Base-by-base conservation (phyloP, 2,797 vertebrate species). In the Protonibea diacanthus region DNA sequence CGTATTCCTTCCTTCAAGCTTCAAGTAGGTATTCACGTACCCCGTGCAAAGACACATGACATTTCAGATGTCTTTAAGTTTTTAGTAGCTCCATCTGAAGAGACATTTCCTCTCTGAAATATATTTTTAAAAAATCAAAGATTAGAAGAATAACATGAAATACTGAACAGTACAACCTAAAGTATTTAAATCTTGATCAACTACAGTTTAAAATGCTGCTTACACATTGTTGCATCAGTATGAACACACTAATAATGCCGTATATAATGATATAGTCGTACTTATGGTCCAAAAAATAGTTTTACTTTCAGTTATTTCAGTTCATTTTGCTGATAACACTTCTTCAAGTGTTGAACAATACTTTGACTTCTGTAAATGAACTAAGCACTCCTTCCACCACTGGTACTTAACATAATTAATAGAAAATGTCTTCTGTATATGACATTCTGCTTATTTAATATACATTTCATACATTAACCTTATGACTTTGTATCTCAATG, bases 1-100 rank as follows among this genome's bases (percentile, higher is more conserved):
- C 79, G 18, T 12, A 25, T 90, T 80, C 95, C 95, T 38, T 80
- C 93, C 81, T 93, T 95, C 81, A 92, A 83, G 71, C 92, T 95
- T 25, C 91, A 94, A 76, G 95, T 96, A 76, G 10, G 84, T 78
- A 15, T 66, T 77, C 49, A 17, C 45, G n/a, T n/a, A 33, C 8
- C 33, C 33, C 8, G 2, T 9, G 9, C 33, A 38, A 29, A 29
- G 33, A 38, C 7, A 8, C 2, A 38, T 38, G 42, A 42, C 45
- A 47, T 47, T 47, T 18, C 6, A 47, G 13, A 40, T 45, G 44
- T 47, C 15, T 47, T 5, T 47, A 17, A 6, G 17, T 47, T 18
- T 15, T 47, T 47, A 17, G 17, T 6, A 47, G 17, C 18, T 47
- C 6, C 17, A 38, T 6, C 45, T 17, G 15, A 47, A 42, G 42